phyloP scores from a whole-genome alignment of 2,888 invertebrate genomes.

The Papilio demoleus region DNA sequence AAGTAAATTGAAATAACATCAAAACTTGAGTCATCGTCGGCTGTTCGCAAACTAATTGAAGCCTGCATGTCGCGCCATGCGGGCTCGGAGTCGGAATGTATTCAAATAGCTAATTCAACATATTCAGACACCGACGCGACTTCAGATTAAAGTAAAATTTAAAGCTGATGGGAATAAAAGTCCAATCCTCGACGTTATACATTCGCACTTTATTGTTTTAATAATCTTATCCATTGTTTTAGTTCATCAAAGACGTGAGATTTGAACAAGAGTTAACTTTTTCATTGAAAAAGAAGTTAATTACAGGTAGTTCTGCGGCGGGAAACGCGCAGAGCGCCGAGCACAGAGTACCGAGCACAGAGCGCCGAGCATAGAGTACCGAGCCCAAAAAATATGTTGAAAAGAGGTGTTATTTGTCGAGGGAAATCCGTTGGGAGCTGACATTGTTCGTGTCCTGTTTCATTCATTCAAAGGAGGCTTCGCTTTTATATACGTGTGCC shows the following conservation, averaged over 20 bases:
- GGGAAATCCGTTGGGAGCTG: constrained; percentile 11
- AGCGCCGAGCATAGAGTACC: neutral
- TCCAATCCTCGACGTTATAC: neutral
- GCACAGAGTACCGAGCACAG: constrained; percentile 1
- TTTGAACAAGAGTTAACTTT: neutral
- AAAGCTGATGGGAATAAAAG: neutral
- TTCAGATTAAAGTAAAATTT: neutral
- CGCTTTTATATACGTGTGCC: constrained; percentile 14
- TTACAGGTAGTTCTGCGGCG: neutral
- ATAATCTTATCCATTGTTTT: neutral
- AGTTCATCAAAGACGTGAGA: constrained; percentile 1
- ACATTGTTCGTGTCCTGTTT: constrained; percentile 20
- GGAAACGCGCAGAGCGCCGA: constrained; percentile 1
- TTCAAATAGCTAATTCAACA: neutral
- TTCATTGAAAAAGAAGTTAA: constrained; percentile 10
- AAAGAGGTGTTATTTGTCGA: constrained; percentile 16
- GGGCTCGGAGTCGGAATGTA: neutral
- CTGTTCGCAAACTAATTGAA: neutral
- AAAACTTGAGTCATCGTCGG: neutral
- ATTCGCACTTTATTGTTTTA: no score
- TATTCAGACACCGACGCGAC: neutral
- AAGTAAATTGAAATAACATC: neutral
- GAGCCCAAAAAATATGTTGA: constrained; percentile 14
- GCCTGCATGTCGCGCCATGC: neutral
- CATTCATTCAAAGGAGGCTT: constrained; percentile 18